A percentile compares a stretch with the other conserved stretches of the same genome.
phyloP scores from a whole-genome alignment of 2,113 vertebrate genomes.

The Anseranas semipalmata region DNA sequence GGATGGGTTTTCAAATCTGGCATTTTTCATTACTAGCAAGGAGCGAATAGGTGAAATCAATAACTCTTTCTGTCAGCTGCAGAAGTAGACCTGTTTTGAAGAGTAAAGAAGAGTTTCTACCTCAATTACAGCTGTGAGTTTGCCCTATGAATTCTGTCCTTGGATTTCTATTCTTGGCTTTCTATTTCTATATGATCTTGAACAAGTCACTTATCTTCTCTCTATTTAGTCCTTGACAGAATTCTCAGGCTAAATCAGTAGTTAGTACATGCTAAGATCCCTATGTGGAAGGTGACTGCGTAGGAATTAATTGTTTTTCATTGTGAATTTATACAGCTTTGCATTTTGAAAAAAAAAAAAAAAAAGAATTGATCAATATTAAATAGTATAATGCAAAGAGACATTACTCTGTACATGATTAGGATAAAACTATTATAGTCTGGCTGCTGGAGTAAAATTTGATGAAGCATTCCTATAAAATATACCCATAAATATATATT shows the following conservation, averaged over 20 bases:
- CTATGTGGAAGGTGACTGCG: background rate
- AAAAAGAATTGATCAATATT: background rate
- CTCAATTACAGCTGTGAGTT: background rate
- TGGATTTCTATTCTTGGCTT: background rate
- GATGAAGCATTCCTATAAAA: background rate
- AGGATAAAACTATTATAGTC: background rate
- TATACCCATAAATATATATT: background rate
- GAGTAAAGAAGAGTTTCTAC: background rate
- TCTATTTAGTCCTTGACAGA: background rate
- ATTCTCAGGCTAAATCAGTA: background rate
- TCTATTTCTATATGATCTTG: slow-evolving; percentile 2
- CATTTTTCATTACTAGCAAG: background rate
- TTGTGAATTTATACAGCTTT: background rate
- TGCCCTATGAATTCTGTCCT: background rate
- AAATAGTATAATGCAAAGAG: background rate
- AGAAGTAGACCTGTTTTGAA: background rate
- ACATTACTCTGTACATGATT: background rate
- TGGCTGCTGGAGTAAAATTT: background rate
- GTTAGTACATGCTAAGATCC: background rate
- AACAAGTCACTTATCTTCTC: background rate
- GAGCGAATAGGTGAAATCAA: background rate
- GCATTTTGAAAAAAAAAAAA: background rate
- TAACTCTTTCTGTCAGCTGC: background rate
- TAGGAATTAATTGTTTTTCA: background rate
- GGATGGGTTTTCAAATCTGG: background rate